These are phyloP conservation scores for Clupea harengus DNA, from an alignment of 2,113 vertebrate species.

Conservation along the genomic window DNA sequence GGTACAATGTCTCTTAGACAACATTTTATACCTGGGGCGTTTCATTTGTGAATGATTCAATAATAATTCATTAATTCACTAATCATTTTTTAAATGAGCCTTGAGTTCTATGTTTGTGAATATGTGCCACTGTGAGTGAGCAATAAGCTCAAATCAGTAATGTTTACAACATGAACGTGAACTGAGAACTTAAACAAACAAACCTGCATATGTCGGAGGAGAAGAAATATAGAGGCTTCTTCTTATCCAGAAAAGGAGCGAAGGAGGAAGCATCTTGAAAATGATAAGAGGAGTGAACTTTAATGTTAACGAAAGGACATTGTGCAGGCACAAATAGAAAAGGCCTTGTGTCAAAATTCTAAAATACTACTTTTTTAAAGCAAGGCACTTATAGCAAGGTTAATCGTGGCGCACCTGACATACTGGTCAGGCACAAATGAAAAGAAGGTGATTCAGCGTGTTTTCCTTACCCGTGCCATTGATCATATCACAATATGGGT, in stretches of 20 bases:
- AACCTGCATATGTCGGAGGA: conserved; percentile 96
- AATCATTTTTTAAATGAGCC: background rate
- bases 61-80: background rate
- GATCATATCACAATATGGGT: conserved; percentile 82
- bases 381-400: background rate
- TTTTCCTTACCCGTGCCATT: conserved; percentile 87
- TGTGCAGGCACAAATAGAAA: background rate
- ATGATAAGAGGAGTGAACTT: background rate
- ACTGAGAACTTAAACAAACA: background rate
- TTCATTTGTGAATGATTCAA: too few relatives aligned
- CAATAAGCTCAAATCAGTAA: background rate
- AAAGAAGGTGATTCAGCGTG: background rate
- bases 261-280: conserved; percentile 86
- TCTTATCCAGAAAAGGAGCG: conserved; percentile 81
- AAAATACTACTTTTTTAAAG: background rate
- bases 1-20: too few relatives aligned
- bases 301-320: too few relatives aligned
- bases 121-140: background rate
- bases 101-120: background rate
- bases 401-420: background rate
- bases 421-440: background rate
- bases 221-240: conserved; percentile 78
- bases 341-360: background rate
- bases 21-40: too few relatives aligned
- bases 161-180: background rate